Evolutionary conservation across 2,888 invertebrate genomes (phyloP), one percentile per base, ranked within the genome.

Genomic region (Rhimphoctona megacephalus): DNA sequence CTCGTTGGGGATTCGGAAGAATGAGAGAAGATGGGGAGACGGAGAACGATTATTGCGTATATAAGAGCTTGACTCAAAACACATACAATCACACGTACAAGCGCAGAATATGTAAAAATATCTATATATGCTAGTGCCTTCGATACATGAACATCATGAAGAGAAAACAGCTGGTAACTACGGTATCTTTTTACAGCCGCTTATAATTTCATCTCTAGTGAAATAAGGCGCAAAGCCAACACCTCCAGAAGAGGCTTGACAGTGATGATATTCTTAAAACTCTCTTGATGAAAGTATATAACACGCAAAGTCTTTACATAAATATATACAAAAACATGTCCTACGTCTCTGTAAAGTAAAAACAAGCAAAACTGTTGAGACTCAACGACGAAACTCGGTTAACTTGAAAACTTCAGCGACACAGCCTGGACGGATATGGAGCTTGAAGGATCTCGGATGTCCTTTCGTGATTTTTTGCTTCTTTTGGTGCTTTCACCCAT

Each of bases 381-480:
- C 79, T 74, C 54, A 83, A 72, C 30, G 73, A 80, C 77, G 80
- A 64, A 81, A 81, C 79, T 74, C 79, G 72, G 72, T 57, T 74
- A 77, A 78, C 81, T 83, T 61, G 81, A 74, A 83, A 86, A 86
- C 78, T 86, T 83, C 81, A 61, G 81, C 69, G 81, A 83, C 78
- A 78, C 78, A 81, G 81, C 33, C 74, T 83, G 85, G 67, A 54
- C 74, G 69, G 73, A 67, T 74, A 49, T 67, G 57, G 70, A 46
- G 66, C 64, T 78, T 70, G 72, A 81, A 69, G 81, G 78, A 78
- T 81, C 80, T 80, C 66, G 22, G 57, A 39, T 77, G 70, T 61
- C 67, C 39, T 39, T 39, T 49, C 46, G 52, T 33, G 30, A 52
- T 49, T 52, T 72, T 72, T 52, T 49, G 49, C 49, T 33, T 72